Evolutionary conservation across 1,140 invertebrate genomes (phyloP).

Genomic region (Drosophila repletoides): DNA sequence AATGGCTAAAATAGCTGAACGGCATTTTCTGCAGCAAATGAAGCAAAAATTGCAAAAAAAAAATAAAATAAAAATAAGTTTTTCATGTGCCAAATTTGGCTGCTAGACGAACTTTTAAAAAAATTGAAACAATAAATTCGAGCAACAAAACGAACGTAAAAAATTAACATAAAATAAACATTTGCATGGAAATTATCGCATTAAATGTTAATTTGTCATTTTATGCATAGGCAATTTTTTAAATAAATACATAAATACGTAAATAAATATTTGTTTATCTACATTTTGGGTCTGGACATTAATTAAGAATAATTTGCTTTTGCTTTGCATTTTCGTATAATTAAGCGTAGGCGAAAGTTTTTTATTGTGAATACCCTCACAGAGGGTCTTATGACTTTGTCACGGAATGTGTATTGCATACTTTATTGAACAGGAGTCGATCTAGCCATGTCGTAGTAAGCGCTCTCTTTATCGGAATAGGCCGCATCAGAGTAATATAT

Average conservation of each 20-base stretch:
- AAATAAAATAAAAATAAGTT: no score
- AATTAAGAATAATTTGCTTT: conserved; percentile 63
- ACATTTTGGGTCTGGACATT: conserved; percentile 15
- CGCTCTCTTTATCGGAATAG: no score
- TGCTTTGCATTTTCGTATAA: conserved; percentile 38
- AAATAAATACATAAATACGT: not conserved
- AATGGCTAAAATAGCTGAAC: not conserved
- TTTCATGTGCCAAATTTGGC: conserved; percentile 36
- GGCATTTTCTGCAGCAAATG: conserved; percentile 12
- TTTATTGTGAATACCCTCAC: no score
- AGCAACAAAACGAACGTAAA: not conserved
- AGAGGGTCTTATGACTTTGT: no score
- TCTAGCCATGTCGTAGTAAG: no score
- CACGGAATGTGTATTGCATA: no score
- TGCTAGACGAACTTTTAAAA: conserved; percentile 1
- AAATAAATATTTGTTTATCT: conserved; percentile 20
- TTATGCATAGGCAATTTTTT: conserved; percentile 18
- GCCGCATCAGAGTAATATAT: no score
- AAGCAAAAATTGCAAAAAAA: conserved; percentile 34
- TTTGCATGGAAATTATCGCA: conserved; percentile 46
- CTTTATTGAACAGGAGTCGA: no score
- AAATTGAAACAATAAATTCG: conserved; percentile 38
- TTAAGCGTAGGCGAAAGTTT: conserved; percentile 59
- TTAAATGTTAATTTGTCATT: conserved; percentile 34
- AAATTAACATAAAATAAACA: conserved; percentile 38